A percentile compares a stretch with the other conserved stretches of the same genome.
phyloP scores from a whole-genome alignment of 2,888 invertebrate genomes.

The Pristionchus mayeri region DNA sequence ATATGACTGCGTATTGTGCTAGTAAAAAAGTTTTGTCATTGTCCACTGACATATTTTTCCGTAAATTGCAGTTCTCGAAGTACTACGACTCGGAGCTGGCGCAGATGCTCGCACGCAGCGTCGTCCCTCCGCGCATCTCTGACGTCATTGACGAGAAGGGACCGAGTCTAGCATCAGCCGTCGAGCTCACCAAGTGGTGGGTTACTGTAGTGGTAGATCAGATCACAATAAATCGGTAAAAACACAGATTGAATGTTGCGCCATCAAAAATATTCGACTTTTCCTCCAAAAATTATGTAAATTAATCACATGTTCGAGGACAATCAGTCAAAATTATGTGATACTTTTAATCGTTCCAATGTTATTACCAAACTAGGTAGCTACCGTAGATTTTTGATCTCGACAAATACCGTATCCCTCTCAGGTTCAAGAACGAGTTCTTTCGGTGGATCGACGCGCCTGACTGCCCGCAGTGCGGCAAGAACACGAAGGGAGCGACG shows the following conservation, averaged over 20 bases:
- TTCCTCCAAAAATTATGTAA: no score
- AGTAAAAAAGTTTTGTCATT: no score
- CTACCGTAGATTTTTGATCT: no score
- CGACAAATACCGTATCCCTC: background rate
- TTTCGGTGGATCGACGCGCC: conserved; percentile 90
- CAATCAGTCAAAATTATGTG: background rate
- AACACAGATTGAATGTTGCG: no score
- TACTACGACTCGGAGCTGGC: conserved; percentile 66
- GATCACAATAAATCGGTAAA: no score
- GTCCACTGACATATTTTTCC: no score
- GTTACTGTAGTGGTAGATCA: background rate
- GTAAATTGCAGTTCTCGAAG: conserved; percentile 52
- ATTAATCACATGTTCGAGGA: no score
- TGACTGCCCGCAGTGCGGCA: conserved; percentile 81
- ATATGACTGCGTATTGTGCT: no score
- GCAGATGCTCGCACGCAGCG: conserved; percentile 68
- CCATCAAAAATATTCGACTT: no score
- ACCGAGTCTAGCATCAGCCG: background rate
- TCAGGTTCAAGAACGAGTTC: conserved; percentile 91
- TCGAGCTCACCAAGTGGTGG: conserved; percentile 12
- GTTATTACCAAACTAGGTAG: no score
- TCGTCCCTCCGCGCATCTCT: conserved; percentile 68
- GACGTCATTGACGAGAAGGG: conserved; percentile 41
- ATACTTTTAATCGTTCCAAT: background rate
- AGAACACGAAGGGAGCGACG: conserved; percentile 47